phyloP scores from a whole-genome alignment of 2,888 invertebrate species.

The Chymomyza amoena region DNA sequence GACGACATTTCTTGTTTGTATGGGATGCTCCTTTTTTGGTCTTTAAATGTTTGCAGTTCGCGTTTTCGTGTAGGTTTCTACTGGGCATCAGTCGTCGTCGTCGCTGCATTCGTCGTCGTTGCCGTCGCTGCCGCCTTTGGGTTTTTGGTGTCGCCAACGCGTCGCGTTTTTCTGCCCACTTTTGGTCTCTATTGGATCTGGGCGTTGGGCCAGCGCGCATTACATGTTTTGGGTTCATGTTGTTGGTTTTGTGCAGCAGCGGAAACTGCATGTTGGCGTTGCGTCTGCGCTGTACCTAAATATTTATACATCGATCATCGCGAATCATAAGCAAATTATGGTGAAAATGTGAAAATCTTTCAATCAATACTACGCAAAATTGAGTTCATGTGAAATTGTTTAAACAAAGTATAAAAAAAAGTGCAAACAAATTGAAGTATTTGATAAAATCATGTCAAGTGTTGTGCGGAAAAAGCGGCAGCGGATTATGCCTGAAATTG shows the following conservation, averaged over 20 bases:
- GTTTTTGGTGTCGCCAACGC: constrained; percentile 7
- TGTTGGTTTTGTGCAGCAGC: constrained; percentile 28
- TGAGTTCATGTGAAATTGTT: neutral
- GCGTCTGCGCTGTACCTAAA: constrained; percentile 44
- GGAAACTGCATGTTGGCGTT: constrained; percentile 55
- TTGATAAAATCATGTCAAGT: neutral
- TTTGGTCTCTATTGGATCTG: constrained; percentile 2
- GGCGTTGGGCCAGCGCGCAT: neutral
- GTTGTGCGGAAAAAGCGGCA: neutral
- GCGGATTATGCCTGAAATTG: neutral
- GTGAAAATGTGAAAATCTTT: constrained; percentile 24
- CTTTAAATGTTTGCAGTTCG: neutral
- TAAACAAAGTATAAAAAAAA: constrained; percentile 3
- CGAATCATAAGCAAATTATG: constrained; percentile 7
- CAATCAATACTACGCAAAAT: neutral
- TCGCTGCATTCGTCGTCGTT: no score
- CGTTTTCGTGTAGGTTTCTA: neutral
- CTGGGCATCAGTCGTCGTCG: neutral
- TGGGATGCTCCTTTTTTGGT: constrained; percentile 8
- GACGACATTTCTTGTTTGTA: constrained; percentile 25
- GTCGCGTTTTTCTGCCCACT: constrained; percentile 2
- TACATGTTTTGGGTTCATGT: neutral
- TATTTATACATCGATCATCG: neutral
- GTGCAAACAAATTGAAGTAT: neutral
- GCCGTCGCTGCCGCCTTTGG: neutral